These are phyloP conservation scores for Heliangelus exortis DNA, from an alignment of 2,797 vertebrate species.

Conservation along the genomic window DNA sequence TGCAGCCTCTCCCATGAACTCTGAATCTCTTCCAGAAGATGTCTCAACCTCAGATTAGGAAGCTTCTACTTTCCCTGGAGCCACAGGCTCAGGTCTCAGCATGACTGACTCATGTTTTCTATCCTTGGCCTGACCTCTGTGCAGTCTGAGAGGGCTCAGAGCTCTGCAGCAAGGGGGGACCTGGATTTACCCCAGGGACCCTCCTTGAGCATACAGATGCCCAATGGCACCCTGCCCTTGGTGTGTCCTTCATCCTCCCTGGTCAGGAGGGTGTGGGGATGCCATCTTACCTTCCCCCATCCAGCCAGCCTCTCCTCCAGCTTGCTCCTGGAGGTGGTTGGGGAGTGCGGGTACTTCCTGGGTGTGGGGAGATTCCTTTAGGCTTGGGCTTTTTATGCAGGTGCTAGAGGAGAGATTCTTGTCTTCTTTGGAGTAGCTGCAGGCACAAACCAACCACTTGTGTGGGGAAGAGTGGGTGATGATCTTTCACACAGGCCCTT, in stretches of 20 bases:
- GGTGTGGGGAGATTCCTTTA: neutral
- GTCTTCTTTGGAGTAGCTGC: constrained; percentile 51
- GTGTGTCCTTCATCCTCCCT: neutral
- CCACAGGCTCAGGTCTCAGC: neutral
- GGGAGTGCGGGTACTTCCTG: constrained; percentile 25
- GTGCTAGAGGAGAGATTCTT: constrained; percentile 39
- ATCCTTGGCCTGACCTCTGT: neutral
- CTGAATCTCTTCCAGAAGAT: neutral
- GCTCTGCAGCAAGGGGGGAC: neutral
- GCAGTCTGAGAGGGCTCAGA: rapidly evolving
- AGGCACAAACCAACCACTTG: constrained; percentile 43
- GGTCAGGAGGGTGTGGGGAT: neutral
- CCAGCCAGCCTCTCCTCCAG: neutral
- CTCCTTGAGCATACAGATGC: neutral
- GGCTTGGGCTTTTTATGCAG: constrained; percentile 22
- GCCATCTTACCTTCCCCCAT: neutral
- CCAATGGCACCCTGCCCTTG: rapidly evolving
- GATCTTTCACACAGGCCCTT: constrained; percentile 53
- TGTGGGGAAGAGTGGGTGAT: constrained; percentile 49
- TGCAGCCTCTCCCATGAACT: neutral
- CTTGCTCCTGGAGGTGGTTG: neutral
- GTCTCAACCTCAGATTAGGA: neutral
- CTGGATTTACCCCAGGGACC: neutral
- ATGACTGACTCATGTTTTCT: neutral
- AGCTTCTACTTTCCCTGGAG: neutral